phyloP scores from a whole-genome alignment of 2,113 vertebrate species.

The Opisthocomus hoazin region DNA sequence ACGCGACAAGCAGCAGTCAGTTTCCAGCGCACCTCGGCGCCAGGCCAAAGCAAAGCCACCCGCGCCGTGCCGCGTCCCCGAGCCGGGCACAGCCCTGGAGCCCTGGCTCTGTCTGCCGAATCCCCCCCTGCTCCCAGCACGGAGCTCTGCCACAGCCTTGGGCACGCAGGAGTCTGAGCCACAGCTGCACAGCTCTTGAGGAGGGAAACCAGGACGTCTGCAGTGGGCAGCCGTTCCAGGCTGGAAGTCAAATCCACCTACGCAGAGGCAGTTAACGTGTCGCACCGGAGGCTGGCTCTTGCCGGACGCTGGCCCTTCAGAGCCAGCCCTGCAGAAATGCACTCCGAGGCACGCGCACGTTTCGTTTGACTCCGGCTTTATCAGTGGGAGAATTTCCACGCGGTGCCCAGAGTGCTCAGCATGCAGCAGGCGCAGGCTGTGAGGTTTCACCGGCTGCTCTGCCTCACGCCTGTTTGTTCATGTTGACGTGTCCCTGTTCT shows the following conservation, averaged over 20 bases:
- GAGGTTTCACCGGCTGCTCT: neutral
- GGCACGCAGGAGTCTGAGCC: neutral
- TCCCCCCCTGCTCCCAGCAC: too few relatives aligned
- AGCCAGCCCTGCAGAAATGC: neutral
- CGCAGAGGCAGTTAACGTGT: neutral
- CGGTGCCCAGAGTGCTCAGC: neutral
- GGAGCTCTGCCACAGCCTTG: neutral
- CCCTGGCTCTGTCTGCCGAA: too few relatives aligned
- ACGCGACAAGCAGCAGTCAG: neutral
- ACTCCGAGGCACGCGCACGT: neutral
- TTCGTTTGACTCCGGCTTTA: neutral
- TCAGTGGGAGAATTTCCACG: neutral
- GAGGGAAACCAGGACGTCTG: neutral
- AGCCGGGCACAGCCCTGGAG: too few relatives aligned
- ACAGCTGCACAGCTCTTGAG: neutral
- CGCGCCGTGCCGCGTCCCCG: rapidly evolving
- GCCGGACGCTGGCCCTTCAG: neutral
- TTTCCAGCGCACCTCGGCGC: rapidly evolving
- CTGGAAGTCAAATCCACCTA: neutral
- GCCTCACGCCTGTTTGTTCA: neutral
- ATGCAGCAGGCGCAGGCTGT: neutral
- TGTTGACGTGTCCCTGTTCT: neutral
- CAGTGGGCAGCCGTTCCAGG: neutral
- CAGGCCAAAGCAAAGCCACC: neutral
- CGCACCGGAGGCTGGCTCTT: neutral